These are phyloP conservation scores for Yponomeuta plumbellus DNA, from an alignment of 2,888 invertebrate species.

Conservation along the genomic window DNA sequence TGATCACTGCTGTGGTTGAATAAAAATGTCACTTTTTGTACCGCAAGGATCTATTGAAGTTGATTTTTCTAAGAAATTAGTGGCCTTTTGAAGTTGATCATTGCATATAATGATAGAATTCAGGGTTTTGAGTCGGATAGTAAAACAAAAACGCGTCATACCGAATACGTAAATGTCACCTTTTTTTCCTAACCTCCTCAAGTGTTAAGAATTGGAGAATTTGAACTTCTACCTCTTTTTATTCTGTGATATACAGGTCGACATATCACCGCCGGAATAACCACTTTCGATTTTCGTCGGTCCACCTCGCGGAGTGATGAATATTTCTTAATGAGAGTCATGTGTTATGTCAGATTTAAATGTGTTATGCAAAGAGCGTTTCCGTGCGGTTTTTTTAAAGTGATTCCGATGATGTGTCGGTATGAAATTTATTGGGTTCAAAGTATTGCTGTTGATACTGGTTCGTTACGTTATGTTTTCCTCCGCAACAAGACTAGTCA, in stretches of 20 bases:
- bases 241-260: not conserved
- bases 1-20: too few species aligned
- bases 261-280: slow-evolving; percentile 15
- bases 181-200: too few species aligned
- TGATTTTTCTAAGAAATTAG: too few species aligned
- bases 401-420: not conserved
- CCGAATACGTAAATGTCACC: too few species aligned
- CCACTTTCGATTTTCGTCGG: slow-evolving; percentile 23
- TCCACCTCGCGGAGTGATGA: slow-evolving; percentile 8
- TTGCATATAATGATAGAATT: too few species aligned
- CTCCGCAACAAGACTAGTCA: not conserved
- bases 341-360: slow-evolving; percentile 8
- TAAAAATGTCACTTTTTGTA: too few species aligned
- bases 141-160: too few species aligned
- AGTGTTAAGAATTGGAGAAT: not conserved
- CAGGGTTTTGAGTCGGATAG: too few species aligned
- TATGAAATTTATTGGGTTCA: not conserved
- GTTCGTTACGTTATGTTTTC: not conserved
- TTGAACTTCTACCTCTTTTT: not conserved
- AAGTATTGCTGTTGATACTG: not conserved
- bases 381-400: not conserved
- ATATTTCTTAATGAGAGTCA: slow-evolving; percentile 6
- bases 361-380: not conserved
- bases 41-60: too few species aligned
- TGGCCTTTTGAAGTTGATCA: too few species aligned